Conservation (phyloP, 1,140 invertebrate genomes). For the Diprion similis region DNA sequence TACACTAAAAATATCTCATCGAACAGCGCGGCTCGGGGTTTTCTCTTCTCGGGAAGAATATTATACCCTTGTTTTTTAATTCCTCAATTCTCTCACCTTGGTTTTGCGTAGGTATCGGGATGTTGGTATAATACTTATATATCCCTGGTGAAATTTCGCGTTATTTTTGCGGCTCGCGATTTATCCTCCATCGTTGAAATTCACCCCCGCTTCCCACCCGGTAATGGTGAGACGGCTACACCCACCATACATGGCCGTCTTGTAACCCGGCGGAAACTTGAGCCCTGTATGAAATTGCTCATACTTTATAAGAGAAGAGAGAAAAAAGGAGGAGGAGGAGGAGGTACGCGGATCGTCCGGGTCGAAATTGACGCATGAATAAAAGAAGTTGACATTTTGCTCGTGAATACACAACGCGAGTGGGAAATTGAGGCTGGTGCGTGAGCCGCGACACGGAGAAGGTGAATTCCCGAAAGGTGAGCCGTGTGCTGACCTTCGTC, state of each 20-base stretch:
- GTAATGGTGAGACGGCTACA: too few relatives aligned
- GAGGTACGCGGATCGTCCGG: conserved; percentile 20
- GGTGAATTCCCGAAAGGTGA: neutral
- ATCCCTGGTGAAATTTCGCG: neutral
- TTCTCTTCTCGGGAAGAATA: too few relatives aligned
- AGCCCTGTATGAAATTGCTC: conserved; percentile 41
- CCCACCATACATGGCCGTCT: too few relatives aligned
- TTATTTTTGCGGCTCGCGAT: neutral
- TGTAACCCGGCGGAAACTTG: conserved; percentile 23
- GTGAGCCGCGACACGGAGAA: neutral
- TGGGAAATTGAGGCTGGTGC: neutral
- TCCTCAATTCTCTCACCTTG: too few relatives aligned
- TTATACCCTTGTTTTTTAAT: too few relatives aligned
- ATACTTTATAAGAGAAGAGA: conserved; percentile 39
- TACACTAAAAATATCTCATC: neutral
- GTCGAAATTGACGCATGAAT: conserved; percentile 29
- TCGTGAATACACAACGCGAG: conserved; percentile 42
- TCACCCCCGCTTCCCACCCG: neutral
- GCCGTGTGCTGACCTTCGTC: neutral
- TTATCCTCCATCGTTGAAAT: neutral
- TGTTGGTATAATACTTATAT: neutral
- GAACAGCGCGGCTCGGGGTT: too few relatives aligned
- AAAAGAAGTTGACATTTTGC: conserved; percentile 16
- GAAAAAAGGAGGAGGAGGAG: conserved; percentile 26
- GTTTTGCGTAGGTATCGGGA: too few relatives aligned